A percentile compares a stretch with the other conserved stretches of the same genome.
Evolutionary conservation across 2,113 vertebrate genomes (phyloP).

Genomic region (Oncorhynchus mykiss): DNA sequence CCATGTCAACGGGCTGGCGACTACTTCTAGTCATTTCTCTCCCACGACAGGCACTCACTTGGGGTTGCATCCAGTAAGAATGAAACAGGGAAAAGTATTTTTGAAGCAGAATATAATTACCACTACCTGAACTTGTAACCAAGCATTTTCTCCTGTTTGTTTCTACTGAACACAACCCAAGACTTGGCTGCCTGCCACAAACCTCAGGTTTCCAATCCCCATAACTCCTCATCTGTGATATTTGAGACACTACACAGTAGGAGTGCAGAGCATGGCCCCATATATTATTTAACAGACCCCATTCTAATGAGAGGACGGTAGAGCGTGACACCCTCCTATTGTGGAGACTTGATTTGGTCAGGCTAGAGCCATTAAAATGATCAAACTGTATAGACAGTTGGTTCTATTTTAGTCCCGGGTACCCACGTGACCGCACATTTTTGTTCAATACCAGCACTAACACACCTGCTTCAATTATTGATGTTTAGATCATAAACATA

Average conservation of each 20-base stretch:
- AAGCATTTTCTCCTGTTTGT: background rate
- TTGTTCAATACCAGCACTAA: background rate
- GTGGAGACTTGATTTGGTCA: background rate
- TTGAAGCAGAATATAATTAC: too few species aligned
- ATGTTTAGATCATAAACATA: background rate
- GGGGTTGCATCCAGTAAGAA: too few species aligned
- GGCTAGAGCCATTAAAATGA: too few species aligned
- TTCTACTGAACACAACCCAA: background rate
- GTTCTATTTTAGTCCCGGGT: too few species aligned
- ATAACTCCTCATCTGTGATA: background rate
- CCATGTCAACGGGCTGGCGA: background rate
- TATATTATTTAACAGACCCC: slow-evolving; percentile 16
- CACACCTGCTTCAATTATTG: background rate
- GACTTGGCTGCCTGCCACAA: background rate
- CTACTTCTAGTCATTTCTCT: too few species aligned
- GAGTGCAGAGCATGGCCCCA: background rate
- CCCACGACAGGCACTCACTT: too few species aligned
- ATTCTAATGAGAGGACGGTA: slow-evolving; percentile 7
- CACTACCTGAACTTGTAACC: too few species aligned
- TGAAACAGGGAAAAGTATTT: too few species aligned
- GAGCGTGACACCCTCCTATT: slow-evolving; percentile 3
- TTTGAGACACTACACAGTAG: background rate
- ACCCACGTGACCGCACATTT: background rate
- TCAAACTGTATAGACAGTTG: too few species aligned
- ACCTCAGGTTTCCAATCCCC: slow-evolving; percentile 25